phyloP scores from a whole-genome alignment of 2,888 invertebrate genomes.

The Atherix ibis region DNA sequence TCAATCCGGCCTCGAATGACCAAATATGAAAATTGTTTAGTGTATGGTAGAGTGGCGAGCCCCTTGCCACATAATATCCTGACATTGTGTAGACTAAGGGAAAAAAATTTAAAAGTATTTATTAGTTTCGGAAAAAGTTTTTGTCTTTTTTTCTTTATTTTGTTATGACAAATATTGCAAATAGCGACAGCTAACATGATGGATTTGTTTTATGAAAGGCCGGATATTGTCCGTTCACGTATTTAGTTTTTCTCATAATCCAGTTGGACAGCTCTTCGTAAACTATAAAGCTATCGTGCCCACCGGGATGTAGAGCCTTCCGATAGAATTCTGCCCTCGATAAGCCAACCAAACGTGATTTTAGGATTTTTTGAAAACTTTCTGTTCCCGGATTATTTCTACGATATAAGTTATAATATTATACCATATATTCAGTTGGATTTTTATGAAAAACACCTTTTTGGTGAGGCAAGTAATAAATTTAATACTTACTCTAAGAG shows the following conservation, averaged over 20 bases:
- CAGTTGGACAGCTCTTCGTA: not conserved
- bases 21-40: not conserved
- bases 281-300: not conserved
- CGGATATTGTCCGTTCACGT: not conserved
- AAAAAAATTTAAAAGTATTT: too few relatives aligned
- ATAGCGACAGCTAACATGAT: not conserved
- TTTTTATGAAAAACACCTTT: too few relatives aligned
- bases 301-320: not conserved
- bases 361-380: too few relatives aligned
- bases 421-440: too few relatives aligned
- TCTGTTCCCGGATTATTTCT: too few relatives aligned
- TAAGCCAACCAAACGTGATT: not conserved
- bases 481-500: too few relatives aligned
- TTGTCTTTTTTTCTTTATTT: too few relatives aligned
- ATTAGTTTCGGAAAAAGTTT: too few relatives aligned
- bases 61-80: not conserved
- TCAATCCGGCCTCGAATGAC: not conserved
- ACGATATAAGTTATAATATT: too few relatives aligned
- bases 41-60: not conserved
- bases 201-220: not conserved
- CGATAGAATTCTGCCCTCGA: not conserved
- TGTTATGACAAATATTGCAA: too few relatives aligned
- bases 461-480: too few relatives aligned
- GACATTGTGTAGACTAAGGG: not conserved
- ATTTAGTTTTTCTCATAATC: not conserved